Percentiles rank a stretch among this genome's conserved stretches.
phyloP scores from a whole-genome alignment of 1,140 invertebrate species.

The Heliothis virescens region DNA sequence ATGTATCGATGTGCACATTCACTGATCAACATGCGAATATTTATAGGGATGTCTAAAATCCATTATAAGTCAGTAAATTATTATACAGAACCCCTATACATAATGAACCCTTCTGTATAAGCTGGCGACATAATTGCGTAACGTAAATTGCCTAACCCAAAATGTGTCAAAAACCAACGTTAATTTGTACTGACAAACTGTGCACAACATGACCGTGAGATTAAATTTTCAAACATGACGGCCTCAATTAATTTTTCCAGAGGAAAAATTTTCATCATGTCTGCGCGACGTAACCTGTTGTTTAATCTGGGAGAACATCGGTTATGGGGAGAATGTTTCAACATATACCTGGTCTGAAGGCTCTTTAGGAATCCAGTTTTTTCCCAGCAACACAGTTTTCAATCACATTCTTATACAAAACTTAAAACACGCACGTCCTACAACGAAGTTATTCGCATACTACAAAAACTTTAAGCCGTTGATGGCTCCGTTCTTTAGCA shows the following conservation, averaged over 20 bases:
- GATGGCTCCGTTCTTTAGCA: slow-evolving; percentile 68
- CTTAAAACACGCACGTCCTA: slow-evolving; percentile 72
- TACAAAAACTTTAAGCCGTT: slow-evolving; percentile 79
- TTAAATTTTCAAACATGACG: slow-evolving; percentile 74
- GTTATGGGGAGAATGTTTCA: slow-evolving; percentile 51
- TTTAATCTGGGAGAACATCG: slow-evolving; percentile 58
- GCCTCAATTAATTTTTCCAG: slow-evolving; percentile 69
- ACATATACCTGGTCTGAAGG: slow-evolving; percentile 46
- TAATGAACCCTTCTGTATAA: slow-evolving; percentile 22
- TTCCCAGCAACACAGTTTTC: slow-evolving; percentile 37
- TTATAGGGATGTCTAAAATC: slow-evolving; percentile 7
- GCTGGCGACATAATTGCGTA: slow-evolving; percentile 39
- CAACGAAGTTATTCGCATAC: slow-evolving; percentile 71
- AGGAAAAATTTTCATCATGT: slow-evolving; percentile 67
- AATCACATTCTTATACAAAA: slow-evolving; percentile 40
- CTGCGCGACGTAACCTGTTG: slow-evolving; percentile 42
- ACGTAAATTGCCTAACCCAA: slow-evolving; percentile 63
- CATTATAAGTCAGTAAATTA: slow-evolving; percentile 9
- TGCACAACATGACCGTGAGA: slow-evolving; percentile 67
- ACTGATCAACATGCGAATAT: not conserved
- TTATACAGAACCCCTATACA: not conserved
- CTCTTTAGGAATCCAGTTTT: slow-evolving; percentile 30
- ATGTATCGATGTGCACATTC: not conserved
- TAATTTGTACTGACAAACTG: slow-evolving; percentile 63
- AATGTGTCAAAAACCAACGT: slow-evolving; percentile 61